These are phyloP conservation scores for Enteromius thamalakanensis DNA, from an alignment of 2,797 vertebrate genomes.

Conservation along the genomic window DNA sequence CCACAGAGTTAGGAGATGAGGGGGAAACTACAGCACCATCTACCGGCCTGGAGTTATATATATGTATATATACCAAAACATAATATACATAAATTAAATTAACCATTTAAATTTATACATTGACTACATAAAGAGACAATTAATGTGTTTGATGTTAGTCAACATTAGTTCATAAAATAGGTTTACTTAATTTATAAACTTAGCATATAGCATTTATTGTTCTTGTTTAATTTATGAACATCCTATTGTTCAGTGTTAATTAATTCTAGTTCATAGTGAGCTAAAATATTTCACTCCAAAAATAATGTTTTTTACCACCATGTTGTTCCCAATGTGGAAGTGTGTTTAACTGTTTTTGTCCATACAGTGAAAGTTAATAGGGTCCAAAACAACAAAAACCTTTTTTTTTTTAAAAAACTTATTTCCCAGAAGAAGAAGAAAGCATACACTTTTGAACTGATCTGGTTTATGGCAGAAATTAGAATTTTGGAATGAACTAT, in stretches of 20 bases:
- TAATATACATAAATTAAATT: no score
- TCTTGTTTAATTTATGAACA: neutral
- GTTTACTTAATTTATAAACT: neutral
- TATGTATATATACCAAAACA: no score
- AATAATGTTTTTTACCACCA: neutral
- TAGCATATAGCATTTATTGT: neutral
- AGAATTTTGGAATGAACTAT: neutral
- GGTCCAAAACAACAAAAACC: neutral
- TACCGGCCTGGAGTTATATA: constrained; percentile 45
- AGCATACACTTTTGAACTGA: neutral
- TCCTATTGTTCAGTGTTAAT: neutral
- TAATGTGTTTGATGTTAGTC: no score
- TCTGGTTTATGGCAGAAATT: neutral
- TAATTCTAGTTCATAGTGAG: neutral
- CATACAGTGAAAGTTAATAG: neutral
- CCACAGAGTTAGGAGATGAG: constrained; percentile 6
- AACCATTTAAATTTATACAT: no score
- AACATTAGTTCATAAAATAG: neutral
- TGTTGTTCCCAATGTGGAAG: neutral
- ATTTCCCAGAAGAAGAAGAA: neutral
- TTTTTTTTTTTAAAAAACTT: no score
- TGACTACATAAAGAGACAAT: no score
- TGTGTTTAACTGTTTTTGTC: neutral
- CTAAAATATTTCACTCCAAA: neutral
- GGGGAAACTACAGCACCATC: constrained; percentile 13